phyloP scores from a whole-genome alignment of 2,113 vertebrate species.

The Rana temporaria region DNA sequence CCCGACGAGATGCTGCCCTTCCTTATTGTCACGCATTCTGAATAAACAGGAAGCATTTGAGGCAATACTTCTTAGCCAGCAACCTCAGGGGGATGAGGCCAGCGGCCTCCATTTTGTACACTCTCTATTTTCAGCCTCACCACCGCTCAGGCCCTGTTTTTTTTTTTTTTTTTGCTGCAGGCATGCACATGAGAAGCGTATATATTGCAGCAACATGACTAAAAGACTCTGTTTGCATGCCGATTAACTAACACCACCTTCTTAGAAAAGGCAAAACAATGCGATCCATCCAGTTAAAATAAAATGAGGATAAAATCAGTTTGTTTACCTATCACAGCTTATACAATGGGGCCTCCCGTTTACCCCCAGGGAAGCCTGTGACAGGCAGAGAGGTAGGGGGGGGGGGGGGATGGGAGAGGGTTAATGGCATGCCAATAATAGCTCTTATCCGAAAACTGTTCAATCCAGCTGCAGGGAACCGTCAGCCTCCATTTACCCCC shows the following conservation, averaged over 20 bases:
- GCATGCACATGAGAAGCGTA: not conserved
- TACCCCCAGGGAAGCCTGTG: not conserved
- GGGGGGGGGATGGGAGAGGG: not conserved
- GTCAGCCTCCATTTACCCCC: not conserved
- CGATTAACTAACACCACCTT: not conserved
- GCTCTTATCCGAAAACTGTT: not conserved
- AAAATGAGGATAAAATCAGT: not conserved
- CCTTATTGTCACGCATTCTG: too few relatives aligned
- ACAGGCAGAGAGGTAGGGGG: too few relatives aligned
- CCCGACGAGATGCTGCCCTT: too few relatives aligned
- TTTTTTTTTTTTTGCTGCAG: not conserved
- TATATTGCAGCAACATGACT: not conserved
- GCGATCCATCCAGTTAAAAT: too few relatives aligned
- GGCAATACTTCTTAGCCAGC: too few relatives aligned
- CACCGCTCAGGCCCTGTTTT: not conserved
- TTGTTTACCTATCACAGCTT: conserved; percentile 67
- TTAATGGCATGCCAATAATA: not conserved
- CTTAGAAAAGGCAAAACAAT: not conserved
- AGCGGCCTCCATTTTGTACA: conserved; percentile 7
- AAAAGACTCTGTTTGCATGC: not conserved
- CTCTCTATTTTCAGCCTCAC: not conserved
- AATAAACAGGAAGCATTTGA: not conserved
- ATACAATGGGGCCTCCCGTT: not conserved
- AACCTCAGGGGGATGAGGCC: not conserved
- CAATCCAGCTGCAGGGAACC: not conserved